Evolutionary conservation across 2,888 invertebrate species (phyloP).

Genomic region (Lottia gigantea): DNA sequence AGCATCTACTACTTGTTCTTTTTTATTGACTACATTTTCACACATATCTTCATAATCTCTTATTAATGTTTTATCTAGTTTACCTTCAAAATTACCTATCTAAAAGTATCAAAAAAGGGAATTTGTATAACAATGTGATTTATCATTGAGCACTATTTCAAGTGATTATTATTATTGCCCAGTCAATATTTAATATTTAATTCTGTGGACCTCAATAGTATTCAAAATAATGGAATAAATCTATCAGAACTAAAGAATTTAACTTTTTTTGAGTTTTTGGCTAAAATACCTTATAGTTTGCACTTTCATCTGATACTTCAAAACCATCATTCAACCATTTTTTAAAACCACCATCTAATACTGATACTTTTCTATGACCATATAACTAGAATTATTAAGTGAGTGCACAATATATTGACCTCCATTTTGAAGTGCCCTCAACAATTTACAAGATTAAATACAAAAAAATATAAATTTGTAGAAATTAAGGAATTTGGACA

Average conservation of each 20-base stretch:
- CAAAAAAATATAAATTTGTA: too few relatives aligned
- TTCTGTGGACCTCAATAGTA: too few relatives aligned
- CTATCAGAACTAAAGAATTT: too few relatives aligned
- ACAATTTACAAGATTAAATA: too few relatives aligned
- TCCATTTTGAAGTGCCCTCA: too few relatives aligned
- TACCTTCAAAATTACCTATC: conserved; percentile 38
- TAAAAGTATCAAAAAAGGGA: conserved; percentile 27
- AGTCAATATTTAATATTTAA: too few relatives aligned
- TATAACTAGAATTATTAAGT: conserved; percentile 35
- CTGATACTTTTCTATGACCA: conserved; percentile 51
- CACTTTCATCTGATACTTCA: conserved; percentile 44
- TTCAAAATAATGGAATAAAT: too few relatives aligned
- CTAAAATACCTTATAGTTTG: conserved; percentile 38
- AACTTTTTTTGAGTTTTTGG: too few relatives aligned
- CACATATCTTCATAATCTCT: conserved; percentile 39
- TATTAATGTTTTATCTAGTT: conserved; percentile 32
- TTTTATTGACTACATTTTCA: conserved; percentile 33
- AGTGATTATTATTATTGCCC: too few relatives aligned
- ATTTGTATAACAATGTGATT: neutral
- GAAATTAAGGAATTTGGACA: too few relatives aligned
- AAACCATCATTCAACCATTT: conserved; percentile 51
- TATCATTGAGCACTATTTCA: too few relatives aligned
- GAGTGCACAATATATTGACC: too few relatives aligned
- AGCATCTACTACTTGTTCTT: conserved; percentile 48
- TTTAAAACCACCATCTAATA: conserved; percentile 51